Conservation (phyloP, 2,113 vertebrate species). For the Neodontobutis hainanensis region DNA sequence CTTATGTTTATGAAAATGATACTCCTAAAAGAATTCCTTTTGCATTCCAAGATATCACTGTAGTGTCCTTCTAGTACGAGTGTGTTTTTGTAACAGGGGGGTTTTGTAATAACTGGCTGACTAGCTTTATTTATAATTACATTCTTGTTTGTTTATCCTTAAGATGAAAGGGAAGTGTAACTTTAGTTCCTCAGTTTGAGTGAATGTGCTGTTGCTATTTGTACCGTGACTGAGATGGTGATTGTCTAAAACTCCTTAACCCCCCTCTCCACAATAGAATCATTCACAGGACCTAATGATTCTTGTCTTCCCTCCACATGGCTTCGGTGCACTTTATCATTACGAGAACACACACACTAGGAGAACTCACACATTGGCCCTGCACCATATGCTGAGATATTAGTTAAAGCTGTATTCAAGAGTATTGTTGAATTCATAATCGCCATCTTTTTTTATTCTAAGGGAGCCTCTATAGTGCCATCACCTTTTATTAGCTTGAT, state of each 20-base stretch:
- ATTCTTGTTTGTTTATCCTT: conserved; percentile 30
- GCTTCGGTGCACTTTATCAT: conserved; percentile 61
- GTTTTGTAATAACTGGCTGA: conserved; percentile 43
- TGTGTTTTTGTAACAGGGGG: conserved; percentile 31
- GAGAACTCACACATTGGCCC: conserved; percentile 46
- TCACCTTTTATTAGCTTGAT: conserved; percentile 99
- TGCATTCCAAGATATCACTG: conserved; percentile 77
- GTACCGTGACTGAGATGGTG: conserved; percentile 58
- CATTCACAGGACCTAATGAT: conserved; percentile 67
- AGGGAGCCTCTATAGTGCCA: conserved; percentile 91
- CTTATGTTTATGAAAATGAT: conserved; percentile 81
- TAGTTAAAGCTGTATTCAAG: conserved; percentile 88
- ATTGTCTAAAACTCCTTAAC: conserved; percentile 45
- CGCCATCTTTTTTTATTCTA: conserved; percentile 81
- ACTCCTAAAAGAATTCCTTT: conserved; percentile 76
- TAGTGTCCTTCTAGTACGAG: conserved; percentile 63
- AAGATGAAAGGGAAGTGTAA: conserved; percentile 28
- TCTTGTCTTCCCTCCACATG: conserved; percentile 68
- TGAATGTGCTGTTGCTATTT: conserved; percentile 48
- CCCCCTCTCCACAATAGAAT: conserved; percentile 48
- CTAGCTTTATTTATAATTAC: conserved; percentile 59
- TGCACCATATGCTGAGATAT: conserved; percentile 70
- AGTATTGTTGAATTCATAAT: conserved; percentile 72
- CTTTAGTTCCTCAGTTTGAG: conserved; percentile 28
- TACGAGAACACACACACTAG: conserved; percentile 42